Base-by-base conservation (phyloP, 2,888 invertebrate species). In the Polydesmus complanatus region DNA sequence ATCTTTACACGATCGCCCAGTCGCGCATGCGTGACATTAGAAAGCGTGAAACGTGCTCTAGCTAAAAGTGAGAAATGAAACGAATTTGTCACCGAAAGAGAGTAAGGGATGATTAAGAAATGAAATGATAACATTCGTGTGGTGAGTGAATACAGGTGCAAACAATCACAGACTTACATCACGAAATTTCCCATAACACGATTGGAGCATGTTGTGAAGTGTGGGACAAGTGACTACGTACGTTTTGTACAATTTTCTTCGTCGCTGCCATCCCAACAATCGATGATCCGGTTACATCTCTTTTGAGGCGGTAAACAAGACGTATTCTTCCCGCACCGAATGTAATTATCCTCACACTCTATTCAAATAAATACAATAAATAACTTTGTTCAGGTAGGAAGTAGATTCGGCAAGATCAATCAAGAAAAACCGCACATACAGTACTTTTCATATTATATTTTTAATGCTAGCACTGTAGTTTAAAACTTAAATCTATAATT, bases 191-290 rank as follows among this genome's bases (percentile, higher is more conserved):
- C 59, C 26, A 21, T 59, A 49, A 59, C 49, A 21, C 5, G 14
- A 37, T 14, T 37, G 37, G 53, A n/a, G 51, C 52, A 59, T 51
- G 49, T 52, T 21, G 27, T 51, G 27, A 19, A 22, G 27, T 59
- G 59, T 25, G 27, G 47, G 52, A 59, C 23, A 50, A 59, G 53
- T 25, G 27, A 61, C 54, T 63, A 63, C 63, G 63, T 74, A 83
- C 84, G 79, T 70, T 77, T 73, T 56, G 82, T 82, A 71, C 86
- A 86, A 72, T 83, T 81, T 37, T 80, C 74, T 78, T 87, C 87
- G 70, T 87, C 86, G 49, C 79, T 78, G 61, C 82, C 84, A 72
- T 87, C 86, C 85, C 85, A 86, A 70, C 86, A 87, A 71, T 87
- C 86, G 63, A 85, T 80, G 63, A 79, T 75, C 48, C 84, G 83